phyloP scores from a whole-genome alignment of 2,888 invertebrate genomes.

The Darwinula stevensoni region DNA sequence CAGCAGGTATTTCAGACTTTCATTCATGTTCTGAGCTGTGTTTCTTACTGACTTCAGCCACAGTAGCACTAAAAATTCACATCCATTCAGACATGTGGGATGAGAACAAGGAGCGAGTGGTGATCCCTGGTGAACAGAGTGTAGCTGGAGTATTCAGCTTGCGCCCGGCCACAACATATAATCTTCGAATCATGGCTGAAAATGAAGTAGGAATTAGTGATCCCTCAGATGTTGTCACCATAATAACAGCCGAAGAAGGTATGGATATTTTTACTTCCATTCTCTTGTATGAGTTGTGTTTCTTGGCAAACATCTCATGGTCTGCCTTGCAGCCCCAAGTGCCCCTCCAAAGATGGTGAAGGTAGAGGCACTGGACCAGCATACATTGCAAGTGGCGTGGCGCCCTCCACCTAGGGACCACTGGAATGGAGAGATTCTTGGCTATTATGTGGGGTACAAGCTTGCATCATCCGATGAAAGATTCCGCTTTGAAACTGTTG shows the following conservation, averaged over 20 bases:
- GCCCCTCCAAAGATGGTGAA: conserved; percentile 39
- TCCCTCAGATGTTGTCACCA: conserved; percentile 69
- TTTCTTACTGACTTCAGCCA: no score
- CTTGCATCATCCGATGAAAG: conserved; percentile 37
- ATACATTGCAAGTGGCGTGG: conserved; percentile 52
- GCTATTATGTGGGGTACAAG: conserved; percentile 50
- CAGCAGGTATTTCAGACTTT: conserved; percentile 14
- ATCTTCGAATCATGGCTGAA: conserved; percentile 68
- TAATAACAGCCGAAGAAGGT: conserved; percentile 79
- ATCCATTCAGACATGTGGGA: conserved; percentile 49
- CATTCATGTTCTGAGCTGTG: background rate
- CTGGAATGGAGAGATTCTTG: conserved; percentile 65
- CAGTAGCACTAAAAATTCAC: no score
- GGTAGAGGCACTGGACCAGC: conserved; percentile 61
- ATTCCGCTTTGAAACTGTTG: conserved; percentile 66
- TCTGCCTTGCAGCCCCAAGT: conserved; percentile 28
- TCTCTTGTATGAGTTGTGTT: no score
- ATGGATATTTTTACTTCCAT: no score
- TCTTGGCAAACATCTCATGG: no score
- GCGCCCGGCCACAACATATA: conserved; percentile 69
- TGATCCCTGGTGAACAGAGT: conserved; percentile 63
- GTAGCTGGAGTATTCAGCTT: conserved; percentile 67
- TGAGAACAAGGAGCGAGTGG: conserved; percentile 51
- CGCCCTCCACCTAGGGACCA: conserved; percentile 62
- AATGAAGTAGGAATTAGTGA: conserved; percentile 78